Percentiles rank a stretch among this genome's conserved stretches.
phyloP scores from a whole-genome alignment of 2,888 invertebrate species.

The Yponomeuta evonymella region DNA sequence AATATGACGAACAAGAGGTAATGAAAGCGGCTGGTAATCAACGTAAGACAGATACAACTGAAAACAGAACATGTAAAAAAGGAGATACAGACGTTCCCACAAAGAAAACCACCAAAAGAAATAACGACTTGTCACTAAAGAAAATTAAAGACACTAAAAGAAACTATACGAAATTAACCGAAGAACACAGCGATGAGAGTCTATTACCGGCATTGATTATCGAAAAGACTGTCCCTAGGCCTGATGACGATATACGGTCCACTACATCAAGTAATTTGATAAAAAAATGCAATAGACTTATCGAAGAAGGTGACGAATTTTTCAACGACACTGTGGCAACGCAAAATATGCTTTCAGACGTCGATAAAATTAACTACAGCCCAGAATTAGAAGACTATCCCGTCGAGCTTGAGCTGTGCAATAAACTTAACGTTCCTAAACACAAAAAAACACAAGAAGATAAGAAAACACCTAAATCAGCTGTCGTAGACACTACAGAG shows the following conservation, averaged over 20 bases:
- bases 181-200: constrained; percentile 39
- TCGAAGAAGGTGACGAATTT: constrained; percentile 32
- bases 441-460: constrained; percentile 18
- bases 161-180: not conserved
- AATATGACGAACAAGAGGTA: constrained; percentile 18
- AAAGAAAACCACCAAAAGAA: constrained; percentile 23
- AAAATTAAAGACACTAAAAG: not conserved
- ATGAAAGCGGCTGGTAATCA: not conserved
- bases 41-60: too few species aligned
- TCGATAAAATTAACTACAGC: constrained; percentile 27
- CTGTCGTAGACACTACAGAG: not conserved
- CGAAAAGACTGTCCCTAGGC: constrained; percentile 34
- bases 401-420: not conserved
- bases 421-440: not conserved
- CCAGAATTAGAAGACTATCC: not conserved
- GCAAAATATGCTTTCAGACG: constrained; percentile 43
- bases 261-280: constrained; percentile 29
- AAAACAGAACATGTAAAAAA: constrained; percentile 15
- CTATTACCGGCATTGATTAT: constrained; percentile 54
- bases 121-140: constrained; percentile 20
- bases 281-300: constrained; percentile 42
- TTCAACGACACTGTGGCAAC: constrained; percentile 30
- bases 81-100: constrained; percentile 23
- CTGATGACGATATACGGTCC: constrained; percentile 30
- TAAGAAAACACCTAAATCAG: constrained; percentile 1